A percentile compares a stretch with the other conserved stretches of the same genome.
phyloP scores from a whole-genome alignment of 1,140 invertebrate species.

The Bilobella aurantiaca region DNA sequence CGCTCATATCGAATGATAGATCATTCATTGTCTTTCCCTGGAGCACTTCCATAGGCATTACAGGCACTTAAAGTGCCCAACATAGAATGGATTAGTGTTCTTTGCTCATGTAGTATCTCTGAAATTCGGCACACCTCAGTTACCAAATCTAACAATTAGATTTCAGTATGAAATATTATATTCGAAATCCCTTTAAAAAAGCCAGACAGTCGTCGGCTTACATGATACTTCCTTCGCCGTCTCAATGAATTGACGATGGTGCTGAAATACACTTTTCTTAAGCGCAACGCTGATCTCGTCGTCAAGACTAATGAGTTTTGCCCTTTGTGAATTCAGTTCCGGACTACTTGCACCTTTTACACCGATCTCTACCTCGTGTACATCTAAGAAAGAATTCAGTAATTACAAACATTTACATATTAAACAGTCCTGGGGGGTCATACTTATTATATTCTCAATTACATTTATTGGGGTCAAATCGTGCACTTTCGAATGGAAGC shows the following conservation, averaged over 20 bases:
- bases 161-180: slow-evolving; percentile 1
- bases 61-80: slow-evolving; percentile 57
- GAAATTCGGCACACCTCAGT: slow-evolving; percentile 98
- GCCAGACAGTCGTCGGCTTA: too few species aligned
- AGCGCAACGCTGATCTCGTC: slow-evolving; percentile 80
- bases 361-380: slow-evolving; percentile 69
- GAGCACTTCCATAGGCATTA: too few species aligned
- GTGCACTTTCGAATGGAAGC: slow-evolving; percentile 21
- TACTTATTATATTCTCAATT: slow-evolving; percentile 29
- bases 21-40: too few species aligned
- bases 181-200: not conserved
- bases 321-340: slow-evolving; percentile 68
- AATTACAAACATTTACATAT: not conserved
- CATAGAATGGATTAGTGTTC: slow-evolving; percentile 67
- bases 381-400: slow-evolving; percentile 57
- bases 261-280: slow-evolving; percentile 95
- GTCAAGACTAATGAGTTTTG: slow-evolving; percentile 70
- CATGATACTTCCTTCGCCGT: slow-evolving; percentile 95
- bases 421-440: not conserved
- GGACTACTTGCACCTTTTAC: slow-evolving; percentile 70
- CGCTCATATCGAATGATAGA: too few species aligned
- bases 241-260: slow-evolving; percentile 96
- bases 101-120: slow-evolving; percentile 88
- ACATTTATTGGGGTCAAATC: slow-evolving; percentile 47
- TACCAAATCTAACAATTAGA: slow-evolving; percentile 63